Evolutionary conservation across 2,888 invertebrate species (phyloP), one percentile per base, ranked within the genome.

Genomic region (Acrobasis suavella): DNA sequence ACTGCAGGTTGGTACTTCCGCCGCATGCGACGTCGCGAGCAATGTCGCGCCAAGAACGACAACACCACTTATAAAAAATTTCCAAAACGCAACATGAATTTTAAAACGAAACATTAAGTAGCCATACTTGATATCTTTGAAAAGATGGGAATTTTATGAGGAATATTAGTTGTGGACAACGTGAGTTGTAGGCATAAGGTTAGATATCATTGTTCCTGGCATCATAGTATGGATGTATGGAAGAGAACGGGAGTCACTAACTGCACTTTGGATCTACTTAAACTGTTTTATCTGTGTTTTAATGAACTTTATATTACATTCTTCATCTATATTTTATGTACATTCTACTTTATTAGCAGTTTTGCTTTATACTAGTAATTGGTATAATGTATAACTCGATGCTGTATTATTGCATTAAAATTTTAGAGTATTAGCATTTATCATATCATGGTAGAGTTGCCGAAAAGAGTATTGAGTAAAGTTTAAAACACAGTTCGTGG

Each of bases 1-100:
- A 85, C 81, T 51, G 89, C 91, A 0, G 83, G 84, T 1, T 92
- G 93, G 93, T 92, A 93, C 70, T 92, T 92, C 67, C 81, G 87
- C 16, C 86, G 92, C 37, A 89, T 92, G 92, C 84, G 86, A 60
- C 83, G 83, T 64, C 82, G 93, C 8, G 92, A 93, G 62, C 90
- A 91, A 63, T 89, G 90, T 63, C 86, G 92, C 56, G 77, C 83
- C 6, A 88, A 89, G 64, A 79, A 79, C 15, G 84, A 87, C 62
- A 91, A 89, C 67, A 83, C 78, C 66, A 89, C 85, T 14, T 74
- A 82, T 65, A 86, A 79, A 64, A 89, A 86, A 67, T 67, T 79
- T 52, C 73, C 78, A 6, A 90, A 88, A 69, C 81, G 77, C 2
- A 84, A 82, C 64, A 83, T 86, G 84, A 89, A 89, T 72, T 86